Conservation (phyloP, 2,113 vertebrate genomes). For the Salvator merianae region DNA sequence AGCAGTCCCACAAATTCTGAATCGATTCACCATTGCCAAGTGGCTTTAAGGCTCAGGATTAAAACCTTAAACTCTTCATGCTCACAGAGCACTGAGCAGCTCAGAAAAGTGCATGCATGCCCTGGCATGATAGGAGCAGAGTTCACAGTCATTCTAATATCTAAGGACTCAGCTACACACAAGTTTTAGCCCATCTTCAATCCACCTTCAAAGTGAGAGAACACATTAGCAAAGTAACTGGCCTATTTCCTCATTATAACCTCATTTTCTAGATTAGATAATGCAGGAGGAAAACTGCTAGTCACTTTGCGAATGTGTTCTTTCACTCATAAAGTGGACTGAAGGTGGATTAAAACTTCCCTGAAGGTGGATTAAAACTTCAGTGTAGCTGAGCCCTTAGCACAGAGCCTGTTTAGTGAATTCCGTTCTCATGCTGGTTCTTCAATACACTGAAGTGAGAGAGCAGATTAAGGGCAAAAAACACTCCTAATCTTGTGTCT, state of each 20-base stretch:
- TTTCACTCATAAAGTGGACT: too few relatives aligned
- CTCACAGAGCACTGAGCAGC: background rate
- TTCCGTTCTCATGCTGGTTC: background rate
- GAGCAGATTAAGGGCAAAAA: background rate
- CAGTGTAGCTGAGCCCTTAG: background rate
- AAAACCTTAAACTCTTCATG: constrained; percentile 29
- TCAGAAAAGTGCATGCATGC: background rate
- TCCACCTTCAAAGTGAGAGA: too few relatives aligned
- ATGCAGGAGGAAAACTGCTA: too few relatives aligned
- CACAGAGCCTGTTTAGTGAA: background rate
- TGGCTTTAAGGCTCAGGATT: constrained; percentile 47
- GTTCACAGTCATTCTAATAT: background rate
- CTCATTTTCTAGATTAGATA: too few relatives aligned
- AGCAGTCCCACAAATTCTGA: constrained; percentile 46
- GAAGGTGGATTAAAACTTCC: too few relatives aligned
- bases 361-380: too few relatives aligned
- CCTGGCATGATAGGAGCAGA: background rate
- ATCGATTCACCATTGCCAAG: constrained; percentile 32
- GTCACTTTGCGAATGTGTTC: too few relatives aligned
- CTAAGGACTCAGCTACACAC: too few relatives aligned
- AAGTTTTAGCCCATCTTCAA: too few relatives aligned
- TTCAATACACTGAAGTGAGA: background rate
- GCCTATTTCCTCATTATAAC: too few relatives aligned
- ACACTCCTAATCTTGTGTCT: background rate
- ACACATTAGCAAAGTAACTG: too few relatives aligned